Evolutionary conservation across 2,888 invertebrate species (phyloP), one percentile per base, ranked within the genome.

Genomic region (Idaea dimidiata): DNA sequence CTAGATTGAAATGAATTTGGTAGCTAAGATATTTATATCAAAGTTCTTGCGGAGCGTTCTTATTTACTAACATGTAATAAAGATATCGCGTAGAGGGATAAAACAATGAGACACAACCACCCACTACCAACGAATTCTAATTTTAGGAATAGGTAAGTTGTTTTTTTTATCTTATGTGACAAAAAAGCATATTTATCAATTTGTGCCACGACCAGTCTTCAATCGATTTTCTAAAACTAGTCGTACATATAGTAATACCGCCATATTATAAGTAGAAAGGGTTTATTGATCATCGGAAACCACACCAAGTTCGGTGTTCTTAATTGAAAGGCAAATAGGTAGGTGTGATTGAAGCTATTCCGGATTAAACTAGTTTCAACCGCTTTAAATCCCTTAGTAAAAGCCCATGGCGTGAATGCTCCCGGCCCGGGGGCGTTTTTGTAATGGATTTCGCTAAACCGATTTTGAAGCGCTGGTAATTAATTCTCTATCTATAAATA

Each of bases 251-350:
- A 64, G 64, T 60, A 58, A 61, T 61, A 62, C 62, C 62, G 60
- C 64, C 59, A 57, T 62, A 64, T 65, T 59, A 65, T 62, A 64
- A 58, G 64, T 62, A 66, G 64, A 63, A 63, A 62, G 68, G 69
- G 68, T 63, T 59, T 75, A 86, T 87, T 84, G 84, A 88, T 86
- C 84, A 87, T 84, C 73, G 74, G 72, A 72, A 81, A 85, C 88
- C 86, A 78, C 85, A 78, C 80, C 61, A 61, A 79, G 79, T 83
- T 82, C 78, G 81, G 81, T 73, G 75, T 63, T 71, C 83, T 84
- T 89, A 88, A 90, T 89, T 89, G 88, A 86, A 88, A 88, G 87
- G 86, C 87, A 88, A 89, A 88, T 88, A 87, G 82, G 76, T 83
- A 82, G 86, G 84, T 87, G 87, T 80, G 86, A 88, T 86, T 81